Evolutionary conservation across 2,113 vertebrate genomes (phyloP), one percentile per base, ranked within the genome.

Genomic region (Planiliza haematocheilus): DNA sequence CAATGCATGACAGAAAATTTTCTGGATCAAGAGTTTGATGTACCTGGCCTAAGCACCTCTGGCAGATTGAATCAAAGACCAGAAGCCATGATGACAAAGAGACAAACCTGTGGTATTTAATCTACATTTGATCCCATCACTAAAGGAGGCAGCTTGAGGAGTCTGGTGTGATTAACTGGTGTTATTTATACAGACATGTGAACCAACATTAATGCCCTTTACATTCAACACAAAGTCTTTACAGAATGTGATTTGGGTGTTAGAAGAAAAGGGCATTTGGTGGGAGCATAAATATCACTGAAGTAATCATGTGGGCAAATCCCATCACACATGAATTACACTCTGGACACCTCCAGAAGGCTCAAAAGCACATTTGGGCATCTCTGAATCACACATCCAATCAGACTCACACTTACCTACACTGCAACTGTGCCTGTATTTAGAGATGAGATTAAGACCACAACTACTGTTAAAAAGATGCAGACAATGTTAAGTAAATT

Each of bases 351-450:
- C 62, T 67, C 61, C 74, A 66, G 70, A 39, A 48, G 41, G 53
- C 64, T 78, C 55, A 7, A 5, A 65, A 61, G 70, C 38, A 45
- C 75, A 71, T 43, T 73, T 16, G 60, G 41, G 49, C 62, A 18
- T 43, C 70, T 82, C 56, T 85, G 79, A 88, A 13, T 88, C 82
- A 86, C 18, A n/a, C 61, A 1, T 64, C 48, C 53, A 68, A 36
- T 68, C 60, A 76, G 38, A 71, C 43, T 80, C 52, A 66, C 77
- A 67, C 79, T 36, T 20, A 73, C n/a, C 67, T 74, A 71, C 76
- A 57, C 56, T 51, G 52, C 72, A 80, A 53, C 72, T 82, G 78
- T 74, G 71, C 50, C 48, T 52, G 52, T 7, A 1, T 49, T 77
- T 12, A 76, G 30, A 73, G 63, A 74, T 42, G 5, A 67, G 48